Evolutionary conservation across 2,888 invertebrate species (phyloP).

Genomic region (Andrena marginata): DNA sequence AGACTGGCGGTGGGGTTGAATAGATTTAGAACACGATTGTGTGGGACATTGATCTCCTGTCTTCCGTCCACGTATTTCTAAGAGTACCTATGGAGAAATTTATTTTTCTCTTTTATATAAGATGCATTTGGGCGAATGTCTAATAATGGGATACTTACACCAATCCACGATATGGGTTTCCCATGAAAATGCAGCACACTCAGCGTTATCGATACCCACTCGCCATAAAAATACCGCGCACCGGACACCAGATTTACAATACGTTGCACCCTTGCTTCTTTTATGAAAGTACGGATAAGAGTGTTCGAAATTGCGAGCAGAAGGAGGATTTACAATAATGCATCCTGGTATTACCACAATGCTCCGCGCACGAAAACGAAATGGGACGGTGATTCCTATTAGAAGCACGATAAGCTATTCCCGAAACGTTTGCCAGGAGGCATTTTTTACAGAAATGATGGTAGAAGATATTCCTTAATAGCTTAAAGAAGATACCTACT

Average conservation of each 20-base stretch:
- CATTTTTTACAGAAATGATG: neutral
- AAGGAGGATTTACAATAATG: neutral
- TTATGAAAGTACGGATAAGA: neutral
- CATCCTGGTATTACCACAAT: neutral
- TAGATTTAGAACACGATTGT: no score
- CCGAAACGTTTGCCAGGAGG: neutral
- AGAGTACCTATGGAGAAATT: no score
- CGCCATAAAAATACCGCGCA: neutral
- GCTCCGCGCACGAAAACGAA: neutral
- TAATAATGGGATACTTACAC: neutral
- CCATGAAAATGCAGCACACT: neutral
- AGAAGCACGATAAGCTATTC: constrained; percentile 1
- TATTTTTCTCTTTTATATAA: neutral
- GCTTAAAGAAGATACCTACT: neutral
- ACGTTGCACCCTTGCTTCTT: neutral
- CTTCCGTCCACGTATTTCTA: no score
- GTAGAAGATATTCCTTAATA: neutral
- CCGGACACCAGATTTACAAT: neutral
- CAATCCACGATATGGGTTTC: neutral
- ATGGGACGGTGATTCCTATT: neutral
- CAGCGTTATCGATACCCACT: constrained; percentile 4
- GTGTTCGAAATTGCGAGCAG: neutral
- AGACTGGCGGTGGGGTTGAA: no score
- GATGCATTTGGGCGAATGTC: neutral
- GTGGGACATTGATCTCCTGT: no score